Evolutionary conservation across 2,888 invertebrate species (phyloP).

Genomic region (Andrena marginata): DNA sequence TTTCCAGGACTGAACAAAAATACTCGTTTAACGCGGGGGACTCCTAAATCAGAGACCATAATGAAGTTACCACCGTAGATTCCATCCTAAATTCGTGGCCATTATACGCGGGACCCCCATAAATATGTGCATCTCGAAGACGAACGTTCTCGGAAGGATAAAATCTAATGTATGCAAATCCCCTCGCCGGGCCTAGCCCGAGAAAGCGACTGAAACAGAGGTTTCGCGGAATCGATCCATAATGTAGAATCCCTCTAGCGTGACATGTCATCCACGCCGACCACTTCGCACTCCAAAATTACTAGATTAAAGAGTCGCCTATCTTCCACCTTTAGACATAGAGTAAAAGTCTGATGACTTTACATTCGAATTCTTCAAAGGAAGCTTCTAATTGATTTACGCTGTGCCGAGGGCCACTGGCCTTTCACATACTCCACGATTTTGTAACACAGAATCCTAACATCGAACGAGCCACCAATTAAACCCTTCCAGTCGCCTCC

Average conservation of each 20-base stretch:
- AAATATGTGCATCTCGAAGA: constrained; percentile 81
- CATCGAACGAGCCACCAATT: constrained; percentile 33
- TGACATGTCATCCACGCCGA: constrained; percentile 23
- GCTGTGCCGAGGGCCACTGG: too few species aligned
- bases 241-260: constrained; percentile 52
- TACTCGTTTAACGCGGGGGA: constrained; percentile 5
- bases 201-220: constrained; percentile 69
- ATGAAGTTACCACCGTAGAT: constrained; percentile 72
- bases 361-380: background rate
- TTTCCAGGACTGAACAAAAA: constrained; percentile 15
- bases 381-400: background rate
- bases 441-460: background rate
- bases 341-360: background rate
- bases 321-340: background rate
- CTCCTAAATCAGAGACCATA: constrained; percentile 57
- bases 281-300: constrained; percentile 32
- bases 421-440: background rate
- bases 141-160: constrained; percentile 84
- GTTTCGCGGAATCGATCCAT: constrained; percentile 77
- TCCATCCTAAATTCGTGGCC: constrained; percentile 70
- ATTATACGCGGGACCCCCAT: constrained; percentile 73
- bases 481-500: constrained; percentile 31
- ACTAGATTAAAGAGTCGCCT: background rate
- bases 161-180: constrained; percentile 85
- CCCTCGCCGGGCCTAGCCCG: constrained; percentile 64